Base-by-base conservation (phyloP, 2,888 invertebrate genomes). In the Shargacucullia verbasci region DNA sequence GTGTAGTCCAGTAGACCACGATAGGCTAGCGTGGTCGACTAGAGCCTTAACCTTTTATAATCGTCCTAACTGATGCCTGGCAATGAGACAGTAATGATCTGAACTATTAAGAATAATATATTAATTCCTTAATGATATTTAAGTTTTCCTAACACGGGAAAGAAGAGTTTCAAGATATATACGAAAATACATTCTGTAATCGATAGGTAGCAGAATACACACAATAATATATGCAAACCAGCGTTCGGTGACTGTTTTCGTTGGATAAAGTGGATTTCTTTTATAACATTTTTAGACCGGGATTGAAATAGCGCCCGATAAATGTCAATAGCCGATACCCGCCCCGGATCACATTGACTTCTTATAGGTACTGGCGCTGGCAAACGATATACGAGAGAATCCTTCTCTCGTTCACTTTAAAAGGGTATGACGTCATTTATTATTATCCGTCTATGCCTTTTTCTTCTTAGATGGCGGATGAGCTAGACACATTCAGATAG, bases 301-400 rank as follows among this genome's bases (percentile, higher is more conserved):
- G 47, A 62, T 70, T 70, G 65, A 64, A 64, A 64, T 64, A 45
- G 52, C 70, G 13, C 38, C 37, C 25, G 58, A 64, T 64, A 61
- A 68, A 66, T 62, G 39, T 29, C 20, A 20, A 20, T 20, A 20
- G 20, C 20, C 25, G 69, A 57, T 69, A 57, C 44, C 34, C 44
- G 37, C 37, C 15, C 50, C 40, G 65, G 52, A 70, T 70, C 65
- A 63, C 37, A 69, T 63, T 20, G 20, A 20, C 12, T 33, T 35
- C 58, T 44, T 47, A 41, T 4, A n/a, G n/a, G n/a, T 37, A 44
- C 43, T 31, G 58, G 52, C 70, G 53, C 52, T 63, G 58, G 70
- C 58, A 48, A 64, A 66, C 66, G 70, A 70, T 64, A 70, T 53
- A 49, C 40, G 70, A 48, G 45, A 38, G 34, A 27, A 64, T 13